phyloP scores from a whole-genome alignment of 2,797 vertebrate genomes.

The Artibeus jamaicensis region DNA sequence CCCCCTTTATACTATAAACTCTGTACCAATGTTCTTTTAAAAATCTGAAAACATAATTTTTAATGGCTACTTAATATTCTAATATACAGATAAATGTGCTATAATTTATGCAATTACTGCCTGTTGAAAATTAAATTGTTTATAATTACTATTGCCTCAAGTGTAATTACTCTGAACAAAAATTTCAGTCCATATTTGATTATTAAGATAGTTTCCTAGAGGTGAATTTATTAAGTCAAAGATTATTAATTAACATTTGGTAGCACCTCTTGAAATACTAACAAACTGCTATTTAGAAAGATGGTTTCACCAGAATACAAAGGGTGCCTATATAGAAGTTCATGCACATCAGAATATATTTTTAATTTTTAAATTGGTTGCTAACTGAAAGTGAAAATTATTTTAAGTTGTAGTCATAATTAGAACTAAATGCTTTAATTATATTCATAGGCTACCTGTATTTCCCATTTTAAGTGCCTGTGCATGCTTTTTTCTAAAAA shows the following conservation, averaged over 20 bases:
- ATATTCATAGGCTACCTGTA: not conserved
- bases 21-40: not conserved
- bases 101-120: not conserved
- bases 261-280: not conserved
- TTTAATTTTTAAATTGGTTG: constrained; percentile 28
- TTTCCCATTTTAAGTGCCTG: not conserved
- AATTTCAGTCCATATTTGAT: not conserved
- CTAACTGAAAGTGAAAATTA: not conserved
- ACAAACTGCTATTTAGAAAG: not conserved
- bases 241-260: not conserved
- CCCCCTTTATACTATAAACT: not conserved
- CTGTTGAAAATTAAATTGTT: not conserved
- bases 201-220: not conserved
- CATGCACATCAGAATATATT: not conserved
- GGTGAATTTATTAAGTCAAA: not conserved
- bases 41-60: not conserved
- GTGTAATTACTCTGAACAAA: not conserved
- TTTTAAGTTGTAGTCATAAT: not conserved
- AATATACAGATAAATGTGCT: not conserved
- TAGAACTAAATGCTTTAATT: not conserved
- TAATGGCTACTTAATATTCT: not conserved
- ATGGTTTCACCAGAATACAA: not conserved
- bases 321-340: not conserved
- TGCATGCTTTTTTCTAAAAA: not conserved
- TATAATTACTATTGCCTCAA: constrained; percentile 1